Evolutionary conservation across 1,140 invertebrate genomes (phyloP).

Genomic region (Delia radicum): DNA sequence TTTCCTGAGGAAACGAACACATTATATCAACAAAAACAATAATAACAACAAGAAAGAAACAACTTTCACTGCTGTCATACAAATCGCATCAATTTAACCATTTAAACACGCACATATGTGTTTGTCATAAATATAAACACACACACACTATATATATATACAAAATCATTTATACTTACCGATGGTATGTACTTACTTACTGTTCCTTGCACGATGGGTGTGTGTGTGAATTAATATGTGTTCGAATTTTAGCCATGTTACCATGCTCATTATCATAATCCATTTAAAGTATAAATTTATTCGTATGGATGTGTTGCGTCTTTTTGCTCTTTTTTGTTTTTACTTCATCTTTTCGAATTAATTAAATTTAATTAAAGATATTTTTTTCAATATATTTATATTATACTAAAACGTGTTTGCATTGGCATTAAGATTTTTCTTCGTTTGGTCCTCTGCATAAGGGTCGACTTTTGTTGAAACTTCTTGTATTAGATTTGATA

Average conservation of each 20-base stretch:
- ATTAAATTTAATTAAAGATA: conserved; percentile 55
- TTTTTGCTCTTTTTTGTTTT: conserved; percentile 15
- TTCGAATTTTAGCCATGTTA: not conserved
- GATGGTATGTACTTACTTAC: no score
- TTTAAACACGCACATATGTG: conserved; percentile 36
- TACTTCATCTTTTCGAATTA: conserved; percentile 51
- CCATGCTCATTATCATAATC: conserved; percentile 52
- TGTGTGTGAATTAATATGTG: not conserved
- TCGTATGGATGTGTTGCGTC: conserved; percentile 18
- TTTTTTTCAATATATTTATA: conserved; percentile 41
- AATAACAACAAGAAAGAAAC: not conserved
- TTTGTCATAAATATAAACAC: conserved; percentile 39
- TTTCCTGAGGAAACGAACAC: conserved; percentile 7
- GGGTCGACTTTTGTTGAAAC: conserved; percentile 44
- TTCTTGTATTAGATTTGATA: conserved; percentile 28
- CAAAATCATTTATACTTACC: not conserved
- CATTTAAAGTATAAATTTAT: conserved; percentile 38
- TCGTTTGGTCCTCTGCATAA: conserved; percentile 7
- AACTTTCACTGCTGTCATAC: not conserved
- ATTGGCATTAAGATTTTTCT: not conserved
- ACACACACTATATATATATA: not conserved
- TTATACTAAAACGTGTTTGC: not conserved
- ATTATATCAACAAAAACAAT: not conserved
- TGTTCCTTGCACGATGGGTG: conserved; percentile 31
- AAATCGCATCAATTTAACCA: conserved; percentile 6